Conservation (phyloP, 2,113 vertebrate species). For the Atherinomorus stipes region DNA sequence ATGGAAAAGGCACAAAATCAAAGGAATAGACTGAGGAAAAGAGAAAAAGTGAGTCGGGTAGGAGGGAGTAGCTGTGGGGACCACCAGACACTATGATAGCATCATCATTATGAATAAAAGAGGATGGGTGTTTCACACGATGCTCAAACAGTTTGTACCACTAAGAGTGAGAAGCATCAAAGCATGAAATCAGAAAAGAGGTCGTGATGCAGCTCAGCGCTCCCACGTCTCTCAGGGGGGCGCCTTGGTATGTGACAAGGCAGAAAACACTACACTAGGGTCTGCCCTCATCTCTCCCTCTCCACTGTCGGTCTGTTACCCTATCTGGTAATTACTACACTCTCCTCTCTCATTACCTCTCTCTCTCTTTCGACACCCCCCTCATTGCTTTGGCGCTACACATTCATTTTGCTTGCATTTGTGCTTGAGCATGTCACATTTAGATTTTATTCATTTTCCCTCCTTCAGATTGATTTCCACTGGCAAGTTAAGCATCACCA, state of each 20-base stretch:
- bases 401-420: constrained; percentile 15
- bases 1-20: constrained; percentile 4
- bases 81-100: constrained; percentile 29
- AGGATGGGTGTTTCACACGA: constrained; percentile 51
- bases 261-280: constrained; percentile 57
- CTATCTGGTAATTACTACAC: constrained; percentile 50
- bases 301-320: constrained; percentile 22
- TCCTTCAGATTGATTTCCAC: constrained; percentile 1
- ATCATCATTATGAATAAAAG: constrained; percentile 56
- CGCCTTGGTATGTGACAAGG: constrained; percentile 71
- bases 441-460: not conserved
- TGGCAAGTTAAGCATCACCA: constrained; percentile 7
- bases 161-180: constrained; percentile 73
- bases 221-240: constrained; percentile 69
- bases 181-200: constrained; percentile 80
- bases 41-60: constrained; percentile 4
- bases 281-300: constrained; percentile 30
- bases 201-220: constrained; percentile 76
- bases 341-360: constrained; percentile 21
- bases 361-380: constrained; percentile 19
- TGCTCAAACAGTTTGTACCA: constrained; percentile 60
- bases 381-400: constrained; percentile 5
- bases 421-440: not conserved
- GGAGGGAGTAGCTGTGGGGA: not conserved
- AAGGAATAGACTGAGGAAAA: constrained; percentile 12